These are phyloP conservation scores for Campylomormyrus tamandua DNA, from an alignment of 2,113 vertebrate species.

Conservation along the genomic window DNA sequence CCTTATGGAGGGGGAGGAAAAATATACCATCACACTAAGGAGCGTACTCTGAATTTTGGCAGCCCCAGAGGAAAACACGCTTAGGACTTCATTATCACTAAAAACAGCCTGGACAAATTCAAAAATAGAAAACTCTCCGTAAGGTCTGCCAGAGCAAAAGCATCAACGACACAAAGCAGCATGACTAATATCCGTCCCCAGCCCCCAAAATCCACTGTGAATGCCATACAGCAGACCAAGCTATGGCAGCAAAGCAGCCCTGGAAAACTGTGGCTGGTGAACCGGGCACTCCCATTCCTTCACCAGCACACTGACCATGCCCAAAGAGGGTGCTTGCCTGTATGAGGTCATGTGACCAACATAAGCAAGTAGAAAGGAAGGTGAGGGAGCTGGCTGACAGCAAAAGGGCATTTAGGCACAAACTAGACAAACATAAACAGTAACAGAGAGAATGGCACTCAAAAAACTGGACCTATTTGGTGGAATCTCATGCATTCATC, in stretches of 20 bases:
- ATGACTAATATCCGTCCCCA: not conserved
- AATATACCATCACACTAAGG: not conserved
- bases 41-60: not conserved
- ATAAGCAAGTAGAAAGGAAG: not conserved
- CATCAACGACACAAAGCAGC: not conserved
- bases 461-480: not conserved
- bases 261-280: not conserved
- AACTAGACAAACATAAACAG: not conserved
- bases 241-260: not conserved
- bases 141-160: not conserved
- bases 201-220: not conserved
- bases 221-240: not conserved
- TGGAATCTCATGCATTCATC: not conserved
- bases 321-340: not conserved
- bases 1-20: not conserved
- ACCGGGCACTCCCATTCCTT: too few species aligned
- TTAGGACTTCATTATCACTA: not conserved
- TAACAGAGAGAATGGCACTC: not conserved
- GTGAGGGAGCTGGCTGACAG: not conserved
- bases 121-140: not conserved
- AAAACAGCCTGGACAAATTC: not conserved
- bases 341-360: not conserved
- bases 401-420: not conserved
- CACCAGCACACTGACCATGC: not conserved
- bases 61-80: not conserved